Conservation (phyloP, 2,797 vertebrate genomes). For the Tokudaia muenninki region DNA sequence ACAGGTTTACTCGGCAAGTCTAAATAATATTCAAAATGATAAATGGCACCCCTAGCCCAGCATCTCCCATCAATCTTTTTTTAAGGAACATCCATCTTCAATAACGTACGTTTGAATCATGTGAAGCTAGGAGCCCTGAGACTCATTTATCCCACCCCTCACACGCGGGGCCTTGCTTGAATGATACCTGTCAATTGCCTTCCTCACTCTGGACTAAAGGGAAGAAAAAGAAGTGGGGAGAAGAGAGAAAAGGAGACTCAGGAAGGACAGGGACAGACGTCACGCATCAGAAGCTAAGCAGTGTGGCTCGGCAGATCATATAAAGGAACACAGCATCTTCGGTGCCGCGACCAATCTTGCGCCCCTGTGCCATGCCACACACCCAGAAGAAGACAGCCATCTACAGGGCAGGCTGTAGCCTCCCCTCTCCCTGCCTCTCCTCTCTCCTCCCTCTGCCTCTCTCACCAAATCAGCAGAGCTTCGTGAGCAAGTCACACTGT, state of each 20-base stretch:
- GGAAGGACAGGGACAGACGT: neutral
- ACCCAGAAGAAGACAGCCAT: constrained; percentile 53
- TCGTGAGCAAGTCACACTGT: constrained; percentile 35
- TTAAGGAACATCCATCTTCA: constrained; percentile 99
- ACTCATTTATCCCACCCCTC: constrained; percentile 95
- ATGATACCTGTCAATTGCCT: constrained; percentile 94
- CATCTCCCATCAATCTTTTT: constrained; percentile 99
- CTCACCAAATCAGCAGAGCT: constrained; percentile 63
- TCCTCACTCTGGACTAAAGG: constrained; percentile 38
- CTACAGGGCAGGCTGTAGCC: constrained; percentile 68
- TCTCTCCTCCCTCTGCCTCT: constrained; percentile 41
- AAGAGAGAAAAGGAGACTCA: neutral
- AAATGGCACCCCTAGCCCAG: constrained; percentile 96
- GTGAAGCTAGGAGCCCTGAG: constrained; percentile 94
- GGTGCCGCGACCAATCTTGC: constrained; percentile 72
- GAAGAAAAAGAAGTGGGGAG: neutral
- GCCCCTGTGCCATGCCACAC: constrained; percentile 69
- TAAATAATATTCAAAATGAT: constrained; percentile 99
- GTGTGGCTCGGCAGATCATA: constrained; percentile 62
- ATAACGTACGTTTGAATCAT: constrained; percentile 95
- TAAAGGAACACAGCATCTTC: constrained; percentile 63
- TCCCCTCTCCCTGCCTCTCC: constrained; percentile 15
- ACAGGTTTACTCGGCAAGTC: constrained; percentile 99
- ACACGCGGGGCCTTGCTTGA: constrained; percentile 92
- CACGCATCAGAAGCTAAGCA: constrained; percentile 43